A percentile compares a stretch with the other conserved stretches of the same genome.
phyloP scores from a whole-genome alignment of 2,797 vertebrate genomes.

The Buceros bicornis region DNA sequence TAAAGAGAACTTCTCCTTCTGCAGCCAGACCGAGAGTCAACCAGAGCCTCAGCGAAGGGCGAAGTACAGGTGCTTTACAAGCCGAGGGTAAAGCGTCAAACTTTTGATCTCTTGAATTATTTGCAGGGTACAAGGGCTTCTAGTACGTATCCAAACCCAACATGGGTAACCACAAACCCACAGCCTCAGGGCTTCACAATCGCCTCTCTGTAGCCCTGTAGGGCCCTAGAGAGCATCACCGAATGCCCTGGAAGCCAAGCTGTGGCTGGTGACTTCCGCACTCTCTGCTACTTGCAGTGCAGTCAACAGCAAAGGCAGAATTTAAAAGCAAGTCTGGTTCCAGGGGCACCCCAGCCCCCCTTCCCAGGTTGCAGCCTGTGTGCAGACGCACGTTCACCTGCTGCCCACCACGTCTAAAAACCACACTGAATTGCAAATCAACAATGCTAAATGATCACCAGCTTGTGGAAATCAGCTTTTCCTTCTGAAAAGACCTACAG shows the following conservation, averaged over 20 bases:
- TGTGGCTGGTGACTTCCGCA: background rate
- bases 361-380: background rate
- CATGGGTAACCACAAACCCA: background rate
- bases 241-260: background rate
- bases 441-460: background rate
- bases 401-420: background rate
- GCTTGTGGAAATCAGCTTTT: background rate
- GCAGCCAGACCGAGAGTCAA: background rate
- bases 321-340: background rate
- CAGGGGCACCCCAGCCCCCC: fast-evolving
- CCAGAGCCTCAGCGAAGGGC: background rate
- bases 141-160: background rate
- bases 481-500: background rate
- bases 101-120: background rate
- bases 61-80: background rate
- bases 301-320: background rate
- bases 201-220: background rate
- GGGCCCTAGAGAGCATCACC: background rate
- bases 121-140: background rate
- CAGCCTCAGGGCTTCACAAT: background rate
- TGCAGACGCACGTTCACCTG: background rate
- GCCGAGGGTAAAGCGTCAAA: background rate
- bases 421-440: background rate
- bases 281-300: fast-evolving
- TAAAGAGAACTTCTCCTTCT: background rate